Conservation (phyloP, 1,140 invertebrate species). For the Drosophila burlai region DNA sequence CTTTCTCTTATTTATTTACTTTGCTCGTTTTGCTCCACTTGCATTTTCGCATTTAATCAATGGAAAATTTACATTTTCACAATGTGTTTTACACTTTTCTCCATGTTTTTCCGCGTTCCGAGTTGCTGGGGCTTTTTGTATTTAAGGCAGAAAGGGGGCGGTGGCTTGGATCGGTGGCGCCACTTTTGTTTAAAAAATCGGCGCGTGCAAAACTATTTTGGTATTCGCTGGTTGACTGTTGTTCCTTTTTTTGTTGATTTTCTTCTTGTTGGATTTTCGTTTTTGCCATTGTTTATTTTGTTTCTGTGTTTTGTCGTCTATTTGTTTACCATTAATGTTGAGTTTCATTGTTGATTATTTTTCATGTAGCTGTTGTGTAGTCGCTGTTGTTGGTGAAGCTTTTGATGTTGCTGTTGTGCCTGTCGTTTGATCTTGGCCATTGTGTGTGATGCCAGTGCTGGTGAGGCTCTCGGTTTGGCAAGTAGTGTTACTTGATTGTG, state of each 20-base stretch:
- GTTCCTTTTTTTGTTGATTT: constrained; percentile 7
- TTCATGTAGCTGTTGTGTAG: background rate
- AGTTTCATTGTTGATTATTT: constrained; percentile 11
- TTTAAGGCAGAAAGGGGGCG: background rate
- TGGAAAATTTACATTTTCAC: constrained; percentile 73
- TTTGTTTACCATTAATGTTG: constrained; percentile 24
- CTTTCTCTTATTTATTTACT: constrained; percentile 2
- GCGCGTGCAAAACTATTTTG: constrained; percentile 36
- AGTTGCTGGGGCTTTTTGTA: constrained; percentile 24
- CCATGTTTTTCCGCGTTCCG: constrained; percentile 40
- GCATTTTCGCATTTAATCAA: constrained; percentile 69
- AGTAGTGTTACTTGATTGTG: background rate
- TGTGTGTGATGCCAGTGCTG: background rate
- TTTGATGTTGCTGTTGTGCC: background rate
- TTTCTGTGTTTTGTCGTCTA: constrained; percentile 9
- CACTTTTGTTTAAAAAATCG: constrained; percentile 56
- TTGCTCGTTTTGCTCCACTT: constrained; percentile 26
- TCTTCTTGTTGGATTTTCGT: constrained; percentile 14
- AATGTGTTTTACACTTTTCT: constrained; percentile 78
- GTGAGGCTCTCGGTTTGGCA: background rate
- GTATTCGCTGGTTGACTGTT: constrained; percentile 54
- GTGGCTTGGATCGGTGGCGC: constrained; percentile 12
- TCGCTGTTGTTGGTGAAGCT: background rate
- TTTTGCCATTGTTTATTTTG: constrained; percentile 13
- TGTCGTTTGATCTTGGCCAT: constrained; percentile 5